These are phyloP conservation scores for Hipposideros armiger DNA, from an alignment of 2,113 vertebrate species.

Conservation along the genomic window DNA sequence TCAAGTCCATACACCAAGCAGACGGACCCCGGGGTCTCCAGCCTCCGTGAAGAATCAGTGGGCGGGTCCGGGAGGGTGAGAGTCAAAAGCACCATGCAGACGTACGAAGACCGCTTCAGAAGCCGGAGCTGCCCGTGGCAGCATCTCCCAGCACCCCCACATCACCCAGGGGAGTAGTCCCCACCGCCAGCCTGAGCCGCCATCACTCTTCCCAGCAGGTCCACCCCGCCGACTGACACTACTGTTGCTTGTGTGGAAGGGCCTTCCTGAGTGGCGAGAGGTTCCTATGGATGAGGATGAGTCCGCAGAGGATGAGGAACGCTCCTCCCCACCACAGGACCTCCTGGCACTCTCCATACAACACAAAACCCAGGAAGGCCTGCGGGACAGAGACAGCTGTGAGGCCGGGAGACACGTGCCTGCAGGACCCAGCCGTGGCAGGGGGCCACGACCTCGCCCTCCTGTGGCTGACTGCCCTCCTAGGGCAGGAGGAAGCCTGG, in stretches of 20 bases:
- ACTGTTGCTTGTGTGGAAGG: conserved; percentile 69
- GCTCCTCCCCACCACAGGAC: conserved; percentile 96
- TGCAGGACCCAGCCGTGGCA: accelerated
- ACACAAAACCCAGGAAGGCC: conserved; percentile 93
- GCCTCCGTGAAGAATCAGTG: accelerated
- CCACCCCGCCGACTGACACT: conserved; percentile 67
- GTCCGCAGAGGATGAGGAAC: conserved; percentile 91
- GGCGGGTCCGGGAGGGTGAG: accelerated
- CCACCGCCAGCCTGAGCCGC: not conserved
- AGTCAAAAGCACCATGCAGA: accelerated
- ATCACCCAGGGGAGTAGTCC: not conserved
- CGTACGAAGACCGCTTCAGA: accelerated
- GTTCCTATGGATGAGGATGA: conserved; percentile 91
- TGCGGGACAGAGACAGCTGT: conserved; percentile 75
- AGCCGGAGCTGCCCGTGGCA: not conserved
- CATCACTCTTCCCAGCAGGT: not conserved
- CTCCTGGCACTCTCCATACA: conserved; percentile 93
- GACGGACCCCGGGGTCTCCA: not conserved
- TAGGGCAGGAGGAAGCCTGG: accelerated
- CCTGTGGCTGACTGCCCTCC: not conserved
- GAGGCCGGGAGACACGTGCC: accelerated
- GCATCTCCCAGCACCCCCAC: not conserved
- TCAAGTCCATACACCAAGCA: not conserved
- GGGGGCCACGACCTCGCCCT: not conserved
- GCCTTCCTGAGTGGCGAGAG: conserved; percentile 72